Conservation (phyloP, 2,113 vertebrate genomes). For the Chamaetylas fuelleborni region DNA sequence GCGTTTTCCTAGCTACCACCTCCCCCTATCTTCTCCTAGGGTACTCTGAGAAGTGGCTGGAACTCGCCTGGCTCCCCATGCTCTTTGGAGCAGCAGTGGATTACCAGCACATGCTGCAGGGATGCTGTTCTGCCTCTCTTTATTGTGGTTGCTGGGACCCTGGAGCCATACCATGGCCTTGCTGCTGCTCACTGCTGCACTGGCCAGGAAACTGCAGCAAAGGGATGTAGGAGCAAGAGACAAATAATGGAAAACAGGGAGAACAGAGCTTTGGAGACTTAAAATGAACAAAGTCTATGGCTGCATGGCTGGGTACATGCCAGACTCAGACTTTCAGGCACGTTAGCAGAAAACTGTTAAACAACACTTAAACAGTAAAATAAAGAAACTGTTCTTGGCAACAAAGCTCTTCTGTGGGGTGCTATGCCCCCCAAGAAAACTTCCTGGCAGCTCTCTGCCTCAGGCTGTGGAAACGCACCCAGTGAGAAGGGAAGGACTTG, state of each 20-base stretch:
- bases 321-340: not conserved
- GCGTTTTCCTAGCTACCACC: not conserved
- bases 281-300: not conserved
- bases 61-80: rapidly evolving
- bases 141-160: rapidly evolving
- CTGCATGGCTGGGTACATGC: not conserved
- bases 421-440: not conserved
- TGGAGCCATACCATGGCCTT: not conserved
- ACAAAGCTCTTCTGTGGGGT: not conserved
- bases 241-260: not conserved
- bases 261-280: not conserved
- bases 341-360: not conserved
- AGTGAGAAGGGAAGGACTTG: not conserved
- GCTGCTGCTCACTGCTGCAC: not conserved
- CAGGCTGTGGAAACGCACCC: rapidly evolving
- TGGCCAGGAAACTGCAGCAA: not conserved
- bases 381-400: not conserved
- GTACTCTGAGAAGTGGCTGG: not conserved
- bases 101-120: rapidly evolving
- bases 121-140: not conserved
- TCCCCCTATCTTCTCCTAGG: not conserved
- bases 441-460: not conserved
- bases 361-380: not conserved
- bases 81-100: not conserved
- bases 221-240: not conserved